Conservation (phyloP, 2,113 vertebrate genomes). For the Himantopus leucocephalus region DNA sequence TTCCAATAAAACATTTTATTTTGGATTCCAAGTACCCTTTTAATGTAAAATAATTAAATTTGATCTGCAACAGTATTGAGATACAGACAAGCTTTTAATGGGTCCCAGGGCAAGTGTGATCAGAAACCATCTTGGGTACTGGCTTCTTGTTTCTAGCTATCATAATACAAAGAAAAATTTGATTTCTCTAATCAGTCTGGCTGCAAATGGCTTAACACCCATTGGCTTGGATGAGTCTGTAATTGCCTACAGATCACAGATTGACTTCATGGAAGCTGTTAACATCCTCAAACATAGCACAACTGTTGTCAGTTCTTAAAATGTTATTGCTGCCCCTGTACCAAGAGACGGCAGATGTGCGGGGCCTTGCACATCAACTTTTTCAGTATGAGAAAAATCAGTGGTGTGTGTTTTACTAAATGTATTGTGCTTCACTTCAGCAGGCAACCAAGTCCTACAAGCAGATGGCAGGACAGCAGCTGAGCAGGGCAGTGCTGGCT, state of each 20-base stretch:
- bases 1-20: constrained; percentile 3
- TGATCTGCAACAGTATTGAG: background rate
- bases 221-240: background rate
- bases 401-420: background rate
- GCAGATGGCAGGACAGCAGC: background rate
- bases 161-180: background rate
- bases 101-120: background rate
- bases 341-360: background rate
- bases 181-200: background rate
- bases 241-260: background rate
- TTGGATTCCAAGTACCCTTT: background rate
- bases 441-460: background rate
- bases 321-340: background rate
- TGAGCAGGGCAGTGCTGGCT: background rate
- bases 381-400: background rate
- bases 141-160: background rate
- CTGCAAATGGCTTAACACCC: background rate
- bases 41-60: background rate
- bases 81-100: background rate
- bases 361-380: background rate
- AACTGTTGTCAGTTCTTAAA: background rate
- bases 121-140: background rate
- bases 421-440: background rate
- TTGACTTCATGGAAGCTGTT: background rate
- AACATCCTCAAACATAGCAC: background rate